These are phyloP conservation scores for Elephas maximus DNA, from an alignment of 2,113 vertebrate species.

Conservation along the genomic window DNA sequence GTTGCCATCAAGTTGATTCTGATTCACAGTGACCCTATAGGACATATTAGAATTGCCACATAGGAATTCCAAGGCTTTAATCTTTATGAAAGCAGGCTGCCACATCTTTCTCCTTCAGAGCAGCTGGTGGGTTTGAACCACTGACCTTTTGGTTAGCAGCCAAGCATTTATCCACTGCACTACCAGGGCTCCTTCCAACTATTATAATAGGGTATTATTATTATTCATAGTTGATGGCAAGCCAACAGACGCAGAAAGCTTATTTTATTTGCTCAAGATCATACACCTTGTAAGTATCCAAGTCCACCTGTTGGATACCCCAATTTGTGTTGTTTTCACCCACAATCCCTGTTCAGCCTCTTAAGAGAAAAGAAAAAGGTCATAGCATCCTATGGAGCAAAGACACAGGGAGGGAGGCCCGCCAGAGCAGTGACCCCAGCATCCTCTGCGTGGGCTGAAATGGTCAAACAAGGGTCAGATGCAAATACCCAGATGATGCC, in stretches of 20 bases:
- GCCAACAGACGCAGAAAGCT: background rate
- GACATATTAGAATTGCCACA: background rate
- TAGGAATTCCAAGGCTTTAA: background rate
- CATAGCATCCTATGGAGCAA: background rate
- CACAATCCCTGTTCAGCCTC: background rate
- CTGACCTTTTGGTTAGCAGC: background rate
- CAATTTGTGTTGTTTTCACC: background rate
- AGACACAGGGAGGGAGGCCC: background rate
- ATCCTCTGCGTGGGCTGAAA: background rate
- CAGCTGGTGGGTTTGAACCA: background rate
- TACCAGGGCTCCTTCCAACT: background rate
- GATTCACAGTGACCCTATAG: background rate
- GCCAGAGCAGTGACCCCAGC: background rate
- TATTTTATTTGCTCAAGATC: constrained; percentile 16
- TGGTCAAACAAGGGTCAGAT: no score
- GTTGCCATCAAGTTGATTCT: background rate
- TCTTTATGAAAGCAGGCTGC: background rate
- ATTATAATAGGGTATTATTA: background rate
- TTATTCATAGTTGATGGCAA: background rate
- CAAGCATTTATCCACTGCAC: background rate
- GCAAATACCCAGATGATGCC: background rate
- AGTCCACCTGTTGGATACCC: background rate
- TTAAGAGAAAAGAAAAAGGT: background rate
- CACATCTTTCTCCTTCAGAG: background rate
- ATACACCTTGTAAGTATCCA: background rate